phyloP scores from a whole-genome alignment of 2,797 vertebrate species.

The Chlorospingus semifuscus region DNA sequence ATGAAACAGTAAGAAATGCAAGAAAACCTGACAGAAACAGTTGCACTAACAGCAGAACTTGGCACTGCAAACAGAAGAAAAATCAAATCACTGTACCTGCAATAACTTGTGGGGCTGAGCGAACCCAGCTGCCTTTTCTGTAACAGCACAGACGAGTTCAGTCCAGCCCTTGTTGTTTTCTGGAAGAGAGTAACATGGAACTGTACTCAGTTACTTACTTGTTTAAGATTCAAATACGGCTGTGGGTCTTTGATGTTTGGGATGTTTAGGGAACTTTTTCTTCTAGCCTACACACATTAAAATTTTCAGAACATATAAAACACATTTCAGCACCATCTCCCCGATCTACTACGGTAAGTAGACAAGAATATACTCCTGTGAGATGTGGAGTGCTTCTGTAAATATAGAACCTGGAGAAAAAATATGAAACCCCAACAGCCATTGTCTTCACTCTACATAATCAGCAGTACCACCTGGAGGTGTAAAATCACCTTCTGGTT shows the following conservation, averaged over 20 bases:
- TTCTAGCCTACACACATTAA: neutral
- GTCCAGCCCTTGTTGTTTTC: constrained; percentile 84
- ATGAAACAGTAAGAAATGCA: neutral
- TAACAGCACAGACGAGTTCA: constrained; percentile 84
- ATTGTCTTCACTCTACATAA: neutral
- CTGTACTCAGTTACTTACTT: neutral
- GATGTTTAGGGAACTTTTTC: neutral
- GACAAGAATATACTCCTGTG: neutral
- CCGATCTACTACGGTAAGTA: neutral
- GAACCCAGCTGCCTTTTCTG: constrained; percentile 87
- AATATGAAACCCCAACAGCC: neutral
- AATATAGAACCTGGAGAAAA: neutral
- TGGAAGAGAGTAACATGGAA: constrained; percentile 45
- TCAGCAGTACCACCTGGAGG: neutral
- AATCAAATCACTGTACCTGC: constrained; percentile 79
- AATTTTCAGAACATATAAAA: neutral
- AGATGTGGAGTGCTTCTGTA: neutral
- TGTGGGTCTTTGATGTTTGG: neutral
- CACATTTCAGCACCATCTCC: neutral
- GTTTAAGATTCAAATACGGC: neutral
- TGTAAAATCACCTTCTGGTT: neutral
- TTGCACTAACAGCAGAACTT: neutral
- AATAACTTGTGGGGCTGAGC: constrained; percentile 82
- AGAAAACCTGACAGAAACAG: neutral
- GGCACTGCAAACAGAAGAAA: neutral